phyloP scores from a whole-genome alignment of 1,140 invertebrate genomes.

The Bombus cullumanus region DNA sequence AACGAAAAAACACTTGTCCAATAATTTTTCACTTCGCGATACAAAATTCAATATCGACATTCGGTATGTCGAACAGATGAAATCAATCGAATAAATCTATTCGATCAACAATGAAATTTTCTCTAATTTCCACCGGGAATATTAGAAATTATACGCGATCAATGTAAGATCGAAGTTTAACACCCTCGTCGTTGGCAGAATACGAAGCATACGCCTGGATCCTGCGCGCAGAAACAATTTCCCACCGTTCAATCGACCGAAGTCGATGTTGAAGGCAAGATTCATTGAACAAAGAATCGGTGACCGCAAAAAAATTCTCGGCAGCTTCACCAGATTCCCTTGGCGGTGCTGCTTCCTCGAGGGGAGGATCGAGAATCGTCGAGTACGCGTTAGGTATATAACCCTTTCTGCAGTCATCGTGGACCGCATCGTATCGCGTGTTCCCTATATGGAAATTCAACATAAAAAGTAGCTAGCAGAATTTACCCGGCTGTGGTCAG shows the following conservation, averaged over 20 bases:
- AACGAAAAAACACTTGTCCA: too few relatives aligned
- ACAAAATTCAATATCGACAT: too few relatives aligned
- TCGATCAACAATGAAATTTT: too few relatives aligned
- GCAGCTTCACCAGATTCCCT: constrained; percentile 65
- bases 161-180: too few relatives aligned
- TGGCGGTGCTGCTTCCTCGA: constrained; percentile 64
- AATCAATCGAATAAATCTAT: too few relatives aligned
- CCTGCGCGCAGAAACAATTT: too few relatives aligned
- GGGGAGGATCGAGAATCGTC: constrained; percentile 62
- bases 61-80: too few relatives aligned
- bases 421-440: constrained; percentile 66
- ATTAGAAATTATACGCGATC: too few relatives aligned
- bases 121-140: too few relatives aligned
- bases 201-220: too few relatives aligned
- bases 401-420: constrained; percentile 48
- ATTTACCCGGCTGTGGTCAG: constrained; percentile 69
- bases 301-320: constrained; percentile 24
- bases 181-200: too few relatives aligned
- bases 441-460: constrained; percentile 73
- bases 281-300: constrained; percentile 35
- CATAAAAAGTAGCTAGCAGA: constrained; percentile 73
- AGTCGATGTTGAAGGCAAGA: neutral
- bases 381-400: constrained; percentile 50
- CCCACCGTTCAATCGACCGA: neutral
- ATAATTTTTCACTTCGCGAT: too few relatives aligned